Percentiles rank a stretch among this genome's conserved stretches.
Evolutionary conservation across 92 coral and sea anemone genomes (phyloP).

Genomic region (Meandrina meandrites): DNA sequence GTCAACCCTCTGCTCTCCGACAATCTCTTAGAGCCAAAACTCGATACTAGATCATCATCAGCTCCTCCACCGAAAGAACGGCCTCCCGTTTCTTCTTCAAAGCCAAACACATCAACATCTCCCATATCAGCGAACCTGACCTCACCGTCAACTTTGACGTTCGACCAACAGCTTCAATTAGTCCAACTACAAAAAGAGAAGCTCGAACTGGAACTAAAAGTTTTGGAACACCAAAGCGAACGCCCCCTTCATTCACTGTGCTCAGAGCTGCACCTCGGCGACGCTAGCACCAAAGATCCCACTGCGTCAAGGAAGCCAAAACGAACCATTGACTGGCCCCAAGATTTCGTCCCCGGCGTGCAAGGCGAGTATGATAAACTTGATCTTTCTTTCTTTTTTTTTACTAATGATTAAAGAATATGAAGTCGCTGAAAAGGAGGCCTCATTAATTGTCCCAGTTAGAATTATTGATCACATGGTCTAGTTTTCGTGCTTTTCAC

Average conservation of each 20-base stretch:
- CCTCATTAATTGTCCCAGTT: not conserved
- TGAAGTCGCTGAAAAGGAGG: not conserved
- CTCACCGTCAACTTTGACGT: not conserved
- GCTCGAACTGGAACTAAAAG: no score
- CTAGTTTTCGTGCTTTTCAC: not conserved
- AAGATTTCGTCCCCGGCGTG: not conserved
- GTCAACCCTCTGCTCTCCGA: not conserved
- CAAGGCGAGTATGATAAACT: conserved; percentile 1
- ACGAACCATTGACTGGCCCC: conserved; percentile 11
- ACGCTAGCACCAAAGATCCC: not conserved
- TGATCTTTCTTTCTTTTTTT: not conserved
- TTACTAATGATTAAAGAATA: not conserved
- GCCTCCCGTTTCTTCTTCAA: not conserved
- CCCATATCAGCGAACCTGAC: not conserved
- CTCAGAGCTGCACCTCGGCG: no score
- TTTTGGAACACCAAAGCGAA: no score
- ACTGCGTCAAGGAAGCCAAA: not conserved
- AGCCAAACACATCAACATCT: not conserved
- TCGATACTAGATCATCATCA: not conserved
- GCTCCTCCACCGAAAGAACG: not conserved
- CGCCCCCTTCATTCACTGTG: no score
- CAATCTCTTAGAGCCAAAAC: not conserved
- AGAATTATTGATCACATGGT: not conserved
- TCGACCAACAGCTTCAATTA: no score
- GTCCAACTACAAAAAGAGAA: no score